Evolutionary conservation across 2,797 vertebrate species (phyloP).

Genomic region (Sciurus vulgaris): DNA sequence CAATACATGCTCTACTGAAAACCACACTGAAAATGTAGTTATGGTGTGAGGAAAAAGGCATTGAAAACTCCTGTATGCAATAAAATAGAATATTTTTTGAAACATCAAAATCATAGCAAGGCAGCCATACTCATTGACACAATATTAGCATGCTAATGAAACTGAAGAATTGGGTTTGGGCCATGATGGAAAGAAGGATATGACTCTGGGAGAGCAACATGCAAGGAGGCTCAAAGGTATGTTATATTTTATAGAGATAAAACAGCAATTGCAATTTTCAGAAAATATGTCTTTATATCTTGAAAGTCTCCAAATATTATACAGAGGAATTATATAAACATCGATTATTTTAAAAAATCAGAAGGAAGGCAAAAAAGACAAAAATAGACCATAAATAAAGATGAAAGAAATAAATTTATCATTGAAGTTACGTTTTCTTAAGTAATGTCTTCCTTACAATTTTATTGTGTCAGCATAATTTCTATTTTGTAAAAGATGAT

Average conservation of each 20-base stretch:
- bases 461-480: not conserved
- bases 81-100: not conserved
- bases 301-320: not conserved
- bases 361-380: not conserved
- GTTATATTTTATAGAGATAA: not conserved
- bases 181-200: not conserved
- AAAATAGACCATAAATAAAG: not conserved
- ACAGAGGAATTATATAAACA: not conserved
- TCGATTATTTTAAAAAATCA: not conserved
- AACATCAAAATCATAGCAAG: not conserved
- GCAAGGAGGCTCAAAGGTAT: not conserved
- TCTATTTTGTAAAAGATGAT: not conserved
- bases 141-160: not conserved
- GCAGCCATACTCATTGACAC: not conserved
- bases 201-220: not conserved
- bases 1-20: not conserved
- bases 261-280: not conserved
- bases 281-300: not conserved
- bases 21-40: slow-evolving; percentile 38
- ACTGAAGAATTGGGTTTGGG: not conserved
- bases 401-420: not conserved
- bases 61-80: not conserved
- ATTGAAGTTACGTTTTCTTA: not conserved
- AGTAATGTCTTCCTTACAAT: not conserved
- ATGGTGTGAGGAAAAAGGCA: not conserved